Evolutionary conservation across 2,888 invertebrate species (phyloP).

Genomic region (Tetheella fluctuosa): DNA sequence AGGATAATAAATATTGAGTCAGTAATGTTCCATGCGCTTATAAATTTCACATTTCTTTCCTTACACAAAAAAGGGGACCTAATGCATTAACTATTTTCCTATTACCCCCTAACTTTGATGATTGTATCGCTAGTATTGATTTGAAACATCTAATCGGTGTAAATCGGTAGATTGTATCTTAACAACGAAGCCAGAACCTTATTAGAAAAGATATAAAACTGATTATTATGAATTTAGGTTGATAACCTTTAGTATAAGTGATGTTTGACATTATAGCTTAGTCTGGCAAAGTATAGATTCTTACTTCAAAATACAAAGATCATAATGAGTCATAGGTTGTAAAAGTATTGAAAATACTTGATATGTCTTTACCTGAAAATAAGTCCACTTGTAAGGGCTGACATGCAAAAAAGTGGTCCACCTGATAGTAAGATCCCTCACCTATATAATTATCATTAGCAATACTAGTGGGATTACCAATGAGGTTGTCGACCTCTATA

Average conservation of each 20-base stretch:
- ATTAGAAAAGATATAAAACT: background rate
- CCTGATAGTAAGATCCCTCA: too few species aligned
- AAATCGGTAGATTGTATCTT: background rate
- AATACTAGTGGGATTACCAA: too few species aligned
- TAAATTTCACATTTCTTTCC: background rate
- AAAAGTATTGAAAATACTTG: too few species aligned
- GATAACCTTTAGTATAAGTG: background rate
- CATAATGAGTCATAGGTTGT: too few species aligned
- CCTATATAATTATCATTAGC: too few species aligned
- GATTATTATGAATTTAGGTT: background rate
- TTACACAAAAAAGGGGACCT: background rate
- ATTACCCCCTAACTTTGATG: constrained; percentile 13
- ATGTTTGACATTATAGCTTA: too few species aligned
- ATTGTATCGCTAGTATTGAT: constrained; percentile 3
- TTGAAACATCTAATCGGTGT: background rate
- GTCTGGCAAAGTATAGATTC: background rate
- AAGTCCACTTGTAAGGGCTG: too few species aligned
- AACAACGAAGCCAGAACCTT: background rate
- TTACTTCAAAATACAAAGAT: background rate
- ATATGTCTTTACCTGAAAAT: too few species aligned
- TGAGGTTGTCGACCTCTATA: too few species aligned
- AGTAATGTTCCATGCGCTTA: background rate
- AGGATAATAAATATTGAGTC: background rate
- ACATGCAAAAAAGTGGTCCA: too few species aligned
- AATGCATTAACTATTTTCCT: constrained; percentile 8